Conservation (phyloP, 2,888 invertebrate species). For the Campaea margaritaria region DNA sequence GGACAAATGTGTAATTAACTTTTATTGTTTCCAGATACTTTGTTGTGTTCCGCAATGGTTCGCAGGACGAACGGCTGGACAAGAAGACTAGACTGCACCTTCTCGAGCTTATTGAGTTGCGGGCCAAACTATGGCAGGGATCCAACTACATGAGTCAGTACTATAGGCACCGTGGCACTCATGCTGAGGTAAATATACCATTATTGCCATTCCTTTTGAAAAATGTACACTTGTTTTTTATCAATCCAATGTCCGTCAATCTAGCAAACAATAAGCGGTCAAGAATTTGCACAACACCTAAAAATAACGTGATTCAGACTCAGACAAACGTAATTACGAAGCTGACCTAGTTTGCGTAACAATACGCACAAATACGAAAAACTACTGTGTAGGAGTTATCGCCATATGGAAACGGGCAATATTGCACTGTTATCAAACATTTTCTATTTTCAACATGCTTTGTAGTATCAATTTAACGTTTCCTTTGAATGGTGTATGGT, state of each 20-base stretch:
- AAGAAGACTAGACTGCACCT: conserved; percentile 94
- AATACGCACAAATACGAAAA: conserved; percentile 37
- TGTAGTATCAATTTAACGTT: background rate
- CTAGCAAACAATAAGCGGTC: background rate
- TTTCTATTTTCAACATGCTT: background rate
- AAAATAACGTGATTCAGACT: conserved; percentile 40
- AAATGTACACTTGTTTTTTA: background rate
- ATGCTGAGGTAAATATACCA: conserved; percentile 77
- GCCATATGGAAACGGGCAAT: conserved; percentile 19
- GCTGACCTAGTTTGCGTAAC: conserved; percentile 49
- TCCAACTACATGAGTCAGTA: conserved; percentile 94
- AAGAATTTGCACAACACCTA: conserved; percentile 29
- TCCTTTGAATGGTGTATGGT: no score
- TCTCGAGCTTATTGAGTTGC: conserved; percentile 96
- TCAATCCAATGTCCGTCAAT: background rate
- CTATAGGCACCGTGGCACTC: conserved; percentile 89
- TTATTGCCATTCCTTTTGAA: background rate
- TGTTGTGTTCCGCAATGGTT: conserved; percentile 94
- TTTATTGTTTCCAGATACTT: conserved; percentile 87
- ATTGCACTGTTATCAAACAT: conserved; percentile 11
- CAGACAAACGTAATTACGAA: conserved; percentile 38
- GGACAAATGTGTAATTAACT: background rate
- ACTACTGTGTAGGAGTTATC: conserved; percentile 23
- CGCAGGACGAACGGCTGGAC: conserved; percentile 94
- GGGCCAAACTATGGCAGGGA: conserved; percentile 96